Percentiles rank a stretch among this genome's conserved stretches.
Evolutionary conservation across 2,888 invertebrate species (phyloP).

Genomic region (Sipunculus nudus): DNA sequence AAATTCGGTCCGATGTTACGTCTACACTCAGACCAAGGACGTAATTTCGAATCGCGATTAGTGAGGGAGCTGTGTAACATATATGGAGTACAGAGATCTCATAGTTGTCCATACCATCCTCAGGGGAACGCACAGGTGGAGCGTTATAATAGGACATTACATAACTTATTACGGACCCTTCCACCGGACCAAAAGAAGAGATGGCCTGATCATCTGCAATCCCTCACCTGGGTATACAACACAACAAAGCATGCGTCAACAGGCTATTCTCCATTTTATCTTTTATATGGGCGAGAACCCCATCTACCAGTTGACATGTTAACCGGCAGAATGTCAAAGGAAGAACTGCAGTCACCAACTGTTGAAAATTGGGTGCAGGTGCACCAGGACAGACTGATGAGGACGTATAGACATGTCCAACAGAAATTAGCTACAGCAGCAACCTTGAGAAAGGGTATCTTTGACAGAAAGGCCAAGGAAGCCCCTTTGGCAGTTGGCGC

Average conservation of each 20-base stretch:
- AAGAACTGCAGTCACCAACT: too few relatives aligned
- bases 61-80: slow-evolving; percentile 3
- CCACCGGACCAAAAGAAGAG: slow-evolving; percentile 23
- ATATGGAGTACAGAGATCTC: background rate
- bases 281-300: slow-evolving; percentile 8
- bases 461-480: too few relatives aligned
- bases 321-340: too few relatives aligned
- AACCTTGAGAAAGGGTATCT: too few relatives aligned
- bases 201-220: slow-evolving; percentile 36
- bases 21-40: slow-evolving; percentile 7
- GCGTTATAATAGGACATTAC: slow-evolving; percentile 39
- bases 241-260: slow-evolving; percentile 2
- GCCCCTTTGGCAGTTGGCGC: too few relatives aligned
- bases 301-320: slow-evolving; percentile 6
- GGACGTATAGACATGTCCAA: too few relatives aligned
- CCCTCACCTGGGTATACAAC: slow-evolving; percentile 25
- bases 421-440: too few relatives aligned
- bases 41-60: slow-evolving; percentile 2
- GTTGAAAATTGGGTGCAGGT: too few relatives aligned
- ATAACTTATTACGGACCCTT: slow-evolving; percentile 31
- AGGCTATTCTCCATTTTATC: slow-evolving; percentile 5
- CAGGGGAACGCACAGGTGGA: slow-evolving; percentile 37
- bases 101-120: slow-evolving; percentile 19
- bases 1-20: slow-evolving; percentile 25
- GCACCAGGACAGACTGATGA: too few relatives aligned